Percentiles rank a stretch among this genome's conserved stretches.
These are phyloP conservation scores for Drosophila ezoana DNA, from an alignment of 2,888 invertebrate species.

Conservation along the genomic window DNA sequence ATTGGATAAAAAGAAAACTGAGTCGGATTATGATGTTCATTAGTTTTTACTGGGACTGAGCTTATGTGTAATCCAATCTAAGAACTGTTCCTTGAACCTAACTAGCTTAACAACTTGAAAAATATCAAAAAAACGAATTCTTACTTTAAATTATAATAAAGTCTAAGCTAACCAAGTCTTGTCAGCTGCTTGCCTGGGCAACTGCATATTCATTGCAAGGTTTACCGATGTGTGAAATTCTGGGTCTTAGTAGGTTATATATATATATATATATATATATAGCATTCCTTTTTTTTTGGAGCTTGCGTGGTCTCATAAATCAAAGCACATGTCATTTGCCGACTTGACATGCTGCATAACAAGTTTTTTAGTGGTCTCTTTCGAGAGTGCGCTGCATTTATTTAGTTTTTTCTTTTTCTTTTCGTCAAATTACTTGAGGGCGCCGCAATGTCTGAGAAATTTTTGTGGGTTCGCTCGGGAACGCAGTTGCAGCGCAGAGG, in stretches of 20 bases:
- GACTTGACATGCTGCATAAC: slow-evolving; percentile 73
- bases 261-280: background rate
- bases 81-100: no score
- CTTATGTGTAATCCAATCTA: no score
- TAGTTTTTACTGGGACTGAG: no score
- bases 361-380: slow-evolving; percentile 58
- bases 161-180: no score
- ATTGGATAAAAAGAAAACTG: no score
- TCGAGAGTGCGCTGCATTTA: slow-evolving; percentile 46
- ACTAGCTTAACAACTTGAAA: no score
- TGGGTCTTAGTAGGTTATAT: slow-evolving; percentile 5
- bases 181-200: background rate
- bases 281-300: slow-evolving; percentile 10
- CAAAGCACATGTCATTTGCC: slow-evolving; percentile 63
- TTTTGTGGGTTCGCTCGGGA: slow-evolving; percentile 65
- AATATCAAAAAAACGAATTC: no score
- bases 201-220: background rate
- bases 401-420: slow-evolving; percentile 23
- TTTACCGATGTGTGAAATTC: background rate
- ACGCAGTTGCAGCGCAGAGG: slow-evolving; percentile 59
- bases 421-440: slow-evolving; percentile 78
- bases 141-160: no score
- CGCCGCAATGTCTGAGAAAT: slow-evolving; percentile 77
- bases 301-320: slow-evolving; percentile 62
- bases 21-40: no score